A percentile compares a stretch with the other conserved stretches of the same genome.
Conservation (phyloP, 2,797 vertebrate genomes). For the Alcedo quadribrachys region DNA sequence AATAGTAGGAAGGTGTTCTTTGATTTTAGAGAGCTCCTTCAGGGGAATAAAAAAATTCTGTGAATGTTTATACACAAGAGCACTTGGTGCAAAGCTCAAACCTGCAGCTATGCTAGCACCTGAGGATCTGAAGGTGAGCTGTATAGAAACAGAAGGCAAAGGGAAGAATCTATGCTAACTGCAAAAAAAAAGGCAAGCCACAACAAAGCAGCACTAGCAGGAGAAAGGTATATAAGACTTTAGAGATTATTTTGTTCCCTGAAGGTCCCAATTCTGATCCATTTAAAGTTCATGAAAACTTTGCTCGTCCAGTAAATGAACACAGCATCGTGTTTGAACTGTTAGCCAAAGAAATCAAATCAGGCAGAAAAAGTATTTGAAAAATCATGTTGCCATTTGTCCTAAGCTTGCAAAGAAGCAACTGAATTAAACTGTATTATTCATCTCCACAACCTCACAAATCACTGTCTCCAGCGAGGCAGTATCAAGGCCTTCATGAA, state of each 20-base stretch:
- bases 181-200: not conserved
- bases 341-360: not conserved
- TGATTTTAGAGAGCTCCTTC: not conserved
- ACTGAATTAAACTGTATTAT: constrained; percentile 26
- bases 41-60: not conserved
- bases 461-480: not conserved
- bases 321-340: not conserved
- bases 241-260: not conserved
- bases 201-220: not conserved
- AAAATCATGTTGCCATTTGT: not conserved
- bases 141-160: not conserved
- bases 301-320: not conserved
- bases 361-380: not conserved
- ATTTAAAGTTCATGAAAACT: not conserved
- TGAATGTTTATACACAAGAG: not conserved
- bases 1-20: not conserved
- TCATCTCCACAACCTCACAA: not conserved
- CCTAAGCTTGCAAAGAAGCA: not conserved
- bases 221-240: not conserved
- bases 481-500: constrained; percentile 43
- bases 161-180: not conserved
- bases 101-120: not conserved
- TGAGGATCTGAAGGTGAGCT: not conserved
- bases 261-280: not conserved
- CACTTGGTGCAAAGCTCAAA: not conserved